phyloP scores from a whole-genome alignment of 1,140 invertebrate species.

The Aleiodes sp. region DNA sequence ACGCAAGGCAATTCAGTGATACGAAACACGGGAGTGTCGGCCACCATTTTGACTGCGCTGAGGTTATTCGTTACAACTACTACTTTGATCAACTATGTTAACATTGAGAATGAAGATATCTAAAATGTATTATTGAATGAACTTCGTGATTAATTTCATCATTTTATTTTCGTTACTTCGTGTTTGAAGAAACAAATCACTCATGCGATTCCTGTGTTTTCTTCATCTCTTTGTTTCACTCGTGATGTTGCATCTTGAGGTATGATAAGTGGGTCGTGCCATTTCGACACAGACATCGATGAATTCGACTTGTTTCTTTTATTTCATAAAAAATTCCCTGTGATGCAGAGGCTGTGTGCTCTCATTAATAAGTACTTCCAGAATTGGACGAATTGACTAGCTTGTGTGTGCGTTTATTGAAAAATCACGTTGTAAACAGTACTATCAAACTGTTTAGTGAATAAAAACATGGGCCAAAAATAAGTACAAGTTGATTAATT shows the following conservation, averaged over 20 bases:
- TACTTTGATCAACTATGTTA: constrained; percentile 19
- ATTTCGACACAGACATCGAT: background rate
- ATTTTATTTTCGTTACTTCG: too few species aligned
- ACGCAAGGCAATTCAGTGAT: constrained; percentile 28
- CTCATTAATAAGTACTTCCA: background rate
- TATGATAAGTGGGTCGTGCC: background rate
- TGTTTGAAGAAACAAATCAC: too few species aligned
- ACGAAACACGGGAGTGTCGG: constrained; percentile 55
- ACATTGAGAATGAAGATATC: background rate
- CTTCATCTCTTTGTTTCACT: too few species aligned
- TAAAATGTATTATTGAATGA: background rate
- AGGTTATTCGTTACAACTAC: constrained; percentile 51
- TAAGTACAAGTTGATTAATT: too few species aligned
- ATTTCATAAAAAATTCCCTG: background rate
- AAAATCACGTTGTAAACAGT: too few species aligned
- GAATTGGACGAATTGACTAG: background rate
- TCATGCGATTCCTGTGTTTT: too few species aligned
- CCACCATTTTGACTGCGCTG: constrained; percentile 62
- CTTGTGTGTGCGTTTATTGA: background rate
- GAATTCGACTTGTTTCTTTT: background rate
- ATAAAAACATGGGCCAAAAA: too few species aligned
- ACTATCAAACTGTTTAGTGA: too few species aligned
- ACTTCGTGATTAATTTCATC: background rate
- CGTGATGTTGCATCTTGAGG: too few species aligned
- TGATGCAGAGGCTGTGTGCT: background rate